A percentile compares a stretch with the other conserved stretches of the same genome.
phyloP scores from a whole-genome alignment of 1,140 invertebrate genomes.

The Parapsyche elsis region DNA sequence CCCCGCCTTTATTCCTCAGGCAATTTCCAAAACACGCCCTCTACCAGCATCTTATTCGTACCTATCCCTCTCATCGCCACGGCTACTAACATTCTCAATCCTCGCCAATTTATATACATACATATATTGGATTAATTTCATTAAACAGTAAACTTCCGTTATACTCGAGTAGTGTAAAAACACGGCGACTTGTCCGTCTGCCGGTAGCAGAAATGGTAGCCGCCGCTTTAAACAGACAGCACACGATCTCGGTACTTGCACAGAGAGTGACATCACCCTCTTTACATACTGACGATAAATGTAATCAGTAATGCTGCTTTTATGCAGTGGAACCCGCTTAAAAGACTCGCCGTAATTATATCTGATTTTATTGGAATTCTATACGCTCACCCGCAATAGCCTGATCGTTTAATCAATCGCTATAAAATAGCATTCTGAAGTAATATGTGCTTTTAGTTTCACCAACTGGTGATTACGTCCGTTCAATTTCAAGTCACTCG shows the following conservation, averaged over 20 bases:
- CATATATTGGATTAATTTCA: background rate
- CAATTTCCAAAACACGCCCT: slow-evolving; percentile 26
- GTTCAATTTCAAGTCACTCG: background rate
- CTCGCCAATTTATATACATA: too few relatives aligned
- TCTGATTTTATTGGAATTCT: background rate
- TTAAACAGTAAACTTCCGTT: slow-evolving; percentile 22
- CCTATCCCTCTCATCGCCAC: background rate
- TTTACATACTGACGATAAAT: too few relatives aligned
- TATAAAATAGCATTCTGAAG: too few relatives aligned
- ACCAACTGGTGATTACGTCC: background rate
- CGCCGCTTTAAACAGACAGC: slow-evolving; percentile 21
- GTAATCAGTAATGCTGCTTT: too few relatives aligned
- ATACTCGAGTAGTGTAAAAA: slow-evolving; percentile 24
- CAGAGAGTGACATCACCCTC: background rate
- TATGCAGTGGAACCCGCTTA: too few relatives aligned
- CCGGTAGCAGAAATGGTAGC: slow-evolving; percentile 37
- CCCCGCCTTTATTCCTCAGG: slow-evolving; percentile 19
- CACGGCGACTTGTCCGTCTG: slow-evolving; percentile 23
- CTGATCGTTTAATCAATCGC: too few relatives aligned
- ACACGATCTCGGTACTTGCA: slow-evolving; percentile 11
- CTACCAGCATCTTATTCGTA: background rate
- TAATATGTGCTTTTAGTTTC: too few relatives aligned
- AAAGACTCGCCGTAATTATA: background rate
- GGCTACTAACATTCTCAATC: background rate
- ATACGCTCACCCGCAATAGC: too few relatives aligned